These are phyloP conservation scores for Hemicordylus capensis DNA, from an alignment of 2,113 vertebrate genomes.

Conservation along the genomic window DNA sequence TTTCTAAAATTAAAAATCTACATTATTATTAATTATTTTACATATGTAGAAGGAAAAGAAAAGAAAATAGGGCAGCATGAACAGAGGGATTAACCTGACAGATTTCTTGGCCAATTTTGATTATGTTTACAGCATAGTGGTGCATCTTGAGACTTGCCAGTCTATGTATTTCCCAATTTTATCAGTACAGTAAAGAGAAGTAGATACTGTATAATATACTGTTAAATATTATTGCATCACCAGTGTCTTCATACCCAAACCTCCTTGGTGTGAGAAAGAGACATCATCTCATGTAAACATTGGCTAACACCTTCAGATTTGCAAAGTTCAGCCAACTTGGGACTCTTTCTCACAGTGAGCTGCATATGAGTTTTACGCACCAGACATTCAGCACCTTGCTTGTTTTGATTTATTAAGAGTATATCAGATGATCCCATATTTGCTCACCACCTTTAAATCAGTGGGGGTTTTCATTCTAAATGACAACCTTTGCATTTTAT, in stretches of 20 bases:
- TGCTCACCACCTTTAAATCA: slow-evolving; percentile 66
- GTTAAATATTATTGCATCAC: not conserved
- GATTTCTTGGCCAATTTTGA: not conserved
- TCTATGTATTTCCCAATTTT: not conserved
- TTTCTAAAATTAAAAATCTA: too few species aligned
- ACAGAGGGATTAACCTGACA: not conserved
- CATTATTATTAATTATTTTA: not conserved
- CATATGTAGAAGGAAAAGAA: not conserved
- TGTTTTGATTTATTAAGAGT: slow-evolving; percentile 69
- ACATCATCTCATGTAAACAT: not conserved
- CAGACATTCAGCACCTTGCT: slow-evolving; percentile 33
- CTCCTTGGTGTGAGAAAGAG: not conserved
- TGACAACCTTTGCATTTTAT: slow-evolving; percentile 72
- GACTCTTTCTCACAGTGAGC: not conserved
- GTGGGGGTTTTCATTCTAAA: slow-evolving; percentile 67
- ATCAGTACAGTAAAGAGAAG: not conserved
- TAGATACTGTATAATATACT: too few species aligned
- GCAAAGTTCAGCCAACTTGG: not conserved
- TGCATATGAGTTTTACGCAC: slow-evolving; percentile 40
- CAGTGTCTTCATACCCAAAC: not conserved
- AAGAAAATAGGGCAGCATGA: not conserved
- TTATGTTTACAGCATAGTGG: not conserved
- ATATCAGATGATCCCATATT: slow-evolving; percentile 64
- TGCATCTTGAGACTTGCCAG: not conserved
- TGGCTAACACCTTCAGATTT: not conserved